A percentile compares a stretch with the other conserved stretches of the same genome.
These are phyloP conservation scores for Andrena camellia DNA, from an alignment of 2,888 invertebrate species.

Conservation along the genomic window DNA sequence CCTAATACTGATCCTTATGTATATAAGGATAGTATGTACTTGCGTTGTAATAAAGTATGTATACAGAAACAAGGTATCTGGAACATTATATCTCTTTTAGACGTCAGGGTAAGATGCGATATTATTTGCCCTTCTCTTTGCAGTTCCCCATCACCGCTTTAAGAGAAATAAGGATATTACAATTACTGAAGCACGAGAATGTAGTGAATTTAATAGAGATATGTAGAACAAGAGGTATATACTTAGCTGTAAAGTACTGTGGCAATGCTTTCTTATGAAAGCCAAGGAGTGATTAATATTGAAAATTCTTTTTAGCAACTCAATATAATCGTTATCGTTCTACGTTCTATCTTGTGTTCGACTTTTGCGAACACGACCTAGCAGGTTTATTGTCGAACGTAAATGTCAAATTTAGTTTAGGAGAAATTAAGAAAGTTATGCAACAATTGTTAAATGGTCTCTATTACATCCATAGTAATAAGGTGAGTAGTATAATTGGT, in stretches of 20 bases:
- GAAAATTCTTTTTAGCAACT: conserved; percentile 84
- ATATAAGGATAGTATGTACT: not conserved
- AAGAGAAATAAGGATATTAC: conserved; percentile 98
- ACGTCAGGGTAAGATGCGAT: not conserved
- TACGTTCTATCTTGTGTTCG: conserved; percentile 98
- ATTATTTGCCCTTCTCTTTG: conserved; percentile 73
- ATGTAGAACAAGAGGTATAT: conserved; percentile 94
- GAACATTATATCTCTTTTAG: not conserved
- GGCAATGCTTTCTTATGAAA: not conserved
- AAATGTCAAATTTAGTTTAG: conserved; percentile 97
- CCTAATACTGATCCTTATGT: not conserved
- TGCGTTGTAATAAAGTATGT: not conserved
- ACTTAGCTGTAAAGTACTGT: not conserved
- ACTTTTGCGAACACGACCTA: conserved; percentile 99
- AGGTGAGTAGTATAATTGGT: conserved; percentile 85
- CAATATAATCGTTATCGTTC: conserved; percentile 92
- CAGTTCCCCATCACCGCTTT: conserved; percentile 99
- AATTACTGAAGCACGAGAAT: conserved; percentile 97
- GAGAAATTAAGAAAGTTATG: conserved; percentile 98
- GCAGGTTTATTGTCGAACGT: conserved; percentile 98
- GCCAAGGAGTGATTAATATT: not conserved
- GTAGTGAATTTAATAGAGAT: conserved; percentile 99
- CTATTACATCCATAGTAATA: conserved; percentile 98
- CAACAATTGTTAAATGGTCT: conserved; percentile 94
- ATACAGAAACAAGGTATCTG: not conserved